Evolutionary conservation across 2,113 vertebrate genomes (phyloP), one percentile per base, ranked within the genome.

Genomic region (Junco hyemalis): DNA sequence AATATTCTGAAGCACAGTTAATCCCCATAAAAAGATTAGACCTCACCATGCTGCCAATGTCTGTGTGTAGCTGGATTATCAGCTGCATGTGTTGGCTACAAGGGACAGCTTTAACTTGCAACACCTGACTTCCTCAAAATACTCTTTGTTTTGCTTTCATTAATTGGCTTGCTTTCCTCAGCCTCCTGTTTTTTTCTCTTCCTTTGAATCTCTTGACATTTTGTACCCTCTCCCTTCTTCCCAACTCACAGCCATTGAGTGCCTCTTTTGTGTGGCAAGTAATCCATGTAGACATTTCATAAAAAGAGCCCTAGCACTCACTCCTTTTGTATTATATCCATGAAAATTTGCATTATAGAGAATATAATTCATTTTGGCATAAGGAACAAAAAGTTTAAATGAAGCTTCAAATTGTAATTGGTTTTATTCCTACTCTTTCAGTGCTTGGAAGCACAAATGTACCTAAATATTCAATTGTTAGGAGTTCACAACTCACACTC

Each of bases 21-120:
- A 95, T 96, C 69, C 70, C 78, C 70, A 72, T 95, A 93, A 96
- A 96, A 96, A 94, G 85, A 93, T 86, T 92, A 96, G 95, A 84
- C 35, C 36, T 40, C 15, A 57, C 54, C 77, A 56, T 63, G 47
- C 73, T 76, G 81, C 70, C 92, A 91, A 94, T 63, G 88, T 65
- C 91, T 95, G 44, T 69, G 86, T 82, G 61, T 91, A 88, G 83
- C 60, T 65, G 93, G 85, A 93, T 97, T 96, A 95, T 81, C 65
- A 93, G 4, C 36, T 68, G 90, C 61, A 71, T 80, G 38, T 78
- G 82, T 18, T 92, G 63, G 68, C 93, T 88, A 45, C 60, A 72
- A 94, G 86, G 64, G 93, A 92, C 82, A 95, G 95, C 61, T 93
- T 95, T 89, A 93, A 95, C 87, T 85, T 86, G 50, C 92, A 94